Conservation (phyloP, 2,888 invertebrate genomes). For the Choreutis nemorana region DNA sequence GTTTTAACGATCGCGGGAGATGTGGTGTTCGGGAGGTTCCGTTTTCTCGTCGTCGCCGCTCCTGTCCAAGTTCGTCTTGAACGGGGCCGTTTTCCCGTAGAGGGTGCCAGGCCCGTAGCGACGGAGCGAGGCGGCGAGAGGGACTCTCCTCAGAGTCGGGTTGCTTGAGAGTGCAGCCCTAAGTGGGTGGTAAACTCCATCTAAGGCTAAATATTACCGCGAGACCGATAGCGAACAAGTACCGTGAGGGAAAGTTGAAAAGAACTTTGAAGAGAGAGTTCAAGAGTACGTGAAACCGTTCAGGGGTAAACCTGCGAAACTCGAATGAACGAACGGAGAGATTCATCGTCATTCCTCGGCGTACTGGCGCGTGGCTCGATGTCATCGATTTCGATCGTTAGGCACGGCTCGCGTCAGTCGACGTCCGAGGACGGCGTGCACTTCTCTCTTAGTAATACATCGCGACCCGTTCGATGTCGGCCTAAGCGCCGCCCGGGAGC, state of each 20-base stretch:
- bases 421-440: conserved; percentile 26
- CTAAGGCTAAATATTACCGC: conserved; percentile 68
- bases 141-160: conserved; percentile 46
- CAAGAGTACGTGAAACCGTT: conserved; percentile 59
- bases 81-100: conserved; percentile 54
- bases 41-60: conserved; percentile 21
- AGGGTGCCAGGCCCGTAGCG: conserved; percentile 63
- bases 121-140: conserved; percentile 25
- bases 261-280: conserved; percentile 72
- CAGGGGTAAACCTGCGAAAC: conserved; percentile 67
- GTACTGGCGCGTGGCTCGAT: conserved; percentile 15
- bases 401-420: conserved; percentile 19
- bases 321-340: conserved; percentile 51
- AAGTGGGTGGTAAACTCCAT: conserved; percentile 70
- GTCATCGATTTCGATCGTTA: conserved; percentile 13
- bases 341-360: conserved; percentile 33
- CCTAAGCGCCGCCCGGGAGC: conserved; percentile 33
- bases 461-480: conserved; percentile 59
- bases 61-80: conserved; percentile 51
- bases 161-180: conserved; percentile 69
- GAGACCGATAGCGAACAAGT: conserved; percentile 74
- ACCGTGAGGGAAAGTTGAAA: conserved; percentile 77
- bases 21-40: conserved; percentile 64
- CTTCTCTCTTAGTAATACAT: conserved; percentile 54
- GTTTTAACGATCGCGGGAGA: conserved; percentile 34